A percentile compares a stretch with the other conserved stretches of the same genome.
These are phyloP conservation scores for Phortica okadai DNA, from an alignment of 2,888 invertebrate genomes.

Conservation along the genomic window DNA sequence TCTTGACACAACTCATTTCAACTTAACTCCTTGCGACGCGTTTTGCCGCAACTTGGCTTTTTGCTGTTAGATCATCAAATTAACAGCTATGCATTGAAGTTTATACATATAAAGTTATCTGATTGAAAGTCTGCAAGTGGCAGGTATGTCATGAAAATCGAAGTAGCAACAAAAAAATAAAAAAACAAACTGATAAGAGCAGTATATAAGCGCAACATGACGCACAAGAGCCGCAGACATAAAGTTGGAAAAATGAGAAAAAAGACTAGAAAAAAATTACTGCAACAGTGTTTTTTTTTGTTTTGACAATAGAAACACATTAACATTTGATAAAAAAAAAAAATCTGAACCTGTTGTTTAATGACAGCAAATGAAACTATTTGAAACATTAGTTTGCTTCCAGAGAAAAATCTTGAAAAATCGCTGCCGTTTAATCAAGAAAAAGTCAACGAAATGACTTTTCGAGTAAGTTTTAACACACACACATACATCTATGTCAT, in stretches of 20 bases:
- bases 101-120: no score
- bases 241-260: background rate
- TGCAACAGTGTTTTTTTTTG: background rate
- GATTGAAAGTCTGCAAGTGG: no score
- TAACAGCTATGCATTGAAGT: no score
- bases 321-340: background rate
- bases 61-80: no score
- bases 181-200: no score
- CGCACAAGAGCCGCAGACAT: background rate
- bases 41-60: background rate
- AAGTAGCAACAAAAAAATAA: no score
- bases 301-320: background rate
- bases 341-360: slow-evolving; percentile 2
- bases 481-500: background rate
- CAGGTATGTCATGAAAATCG: no score
- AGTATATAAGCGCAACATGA: no score
- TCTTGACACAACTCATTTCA: background rate
- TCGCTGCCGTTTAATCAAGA: slow-evolving; percentile 7
- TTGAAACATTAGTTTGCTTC: background rate
- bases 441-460: background rate
- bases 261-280: background rate
- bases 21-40: no score
- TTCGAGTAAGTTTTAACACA: slow-evolving; percentile 18
- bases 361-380: background rate
- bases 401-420: background rate